These are phyloP conservation scores for Drosophila limbata DNA, from an alignment of 2,888 invertebrate genomes.

Conservation along the genomic window DNA sequence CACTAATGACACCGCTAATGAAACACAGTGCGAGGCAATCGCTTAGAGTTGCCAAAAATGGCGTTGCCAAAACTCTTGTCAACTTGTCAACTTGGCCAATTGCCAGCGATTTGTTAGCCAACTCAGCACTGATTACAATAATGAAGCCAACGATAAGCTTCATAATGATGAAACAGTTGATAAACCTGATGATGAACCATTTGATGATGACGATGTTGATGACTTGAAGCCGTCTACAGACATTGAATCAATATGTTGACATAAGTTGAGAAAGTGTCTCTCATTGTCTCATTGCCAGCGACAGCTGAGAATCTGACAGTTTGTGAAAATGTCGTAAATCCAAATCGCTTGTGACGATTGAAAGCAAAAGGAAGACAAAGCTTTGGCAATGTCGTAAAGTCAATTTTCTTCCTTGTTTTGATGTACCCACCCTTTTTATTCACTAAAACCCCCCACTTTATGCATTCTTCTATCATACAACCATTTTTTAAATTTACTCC, in stretches of 20 bases:
- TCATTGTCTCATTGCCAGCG: slow-evolving; percentile 11
- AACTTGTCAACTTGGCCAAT: slow-evolving; percentile 54
- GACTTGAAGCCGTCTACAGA: slow-evolving; percentile 16
- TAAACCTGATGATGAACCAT: slow-evolving; percentile 2
- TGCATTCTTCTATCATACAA: too few species aligned
- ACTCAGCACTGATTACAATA: slow-evolving; percentile 10
- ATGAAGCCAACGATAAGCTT: slow-evolving; percentile 11
- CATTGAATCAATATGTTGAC: slow-evolving; percentile 15
- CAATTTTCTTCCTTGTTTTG: background rate
- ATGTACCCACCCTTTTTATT: too few species aligned
- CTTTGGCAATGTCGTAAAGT: background rate
- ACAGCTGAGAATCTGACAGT: slow-evolving; percentile 11
- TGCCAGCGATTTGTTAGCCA: slow-evolving; percentile 43
- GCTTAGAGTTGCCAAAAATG: slow-evolving; percentile 27
- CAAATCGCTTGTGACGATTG: slow-evolving; percentile 5
- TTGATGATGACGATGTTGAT: slow-evolving; percentile 12
- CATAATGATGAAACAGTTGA: slow-evolving; percentile 4
- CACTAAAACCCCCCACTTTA: too few species aligned
- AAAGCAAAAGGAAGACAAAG: slow-evolving; percentile 2
- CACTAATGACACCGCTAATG: slow-evolving; percentile 61
- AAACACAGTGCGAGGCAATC: slow-evolving; percentile 4
- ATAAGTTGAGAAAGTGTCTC: slow-evolving; percentile 17
- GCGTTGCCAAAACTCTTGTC: slow-evolving; percentile 26
- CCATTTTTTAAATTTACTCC: too few species aligned
- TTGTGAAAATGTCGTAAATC: slow-evolving; percentile 19